Conservation (phyloP, 2,797 vertebrate species). For the Fringilla coelebs region DNA sequence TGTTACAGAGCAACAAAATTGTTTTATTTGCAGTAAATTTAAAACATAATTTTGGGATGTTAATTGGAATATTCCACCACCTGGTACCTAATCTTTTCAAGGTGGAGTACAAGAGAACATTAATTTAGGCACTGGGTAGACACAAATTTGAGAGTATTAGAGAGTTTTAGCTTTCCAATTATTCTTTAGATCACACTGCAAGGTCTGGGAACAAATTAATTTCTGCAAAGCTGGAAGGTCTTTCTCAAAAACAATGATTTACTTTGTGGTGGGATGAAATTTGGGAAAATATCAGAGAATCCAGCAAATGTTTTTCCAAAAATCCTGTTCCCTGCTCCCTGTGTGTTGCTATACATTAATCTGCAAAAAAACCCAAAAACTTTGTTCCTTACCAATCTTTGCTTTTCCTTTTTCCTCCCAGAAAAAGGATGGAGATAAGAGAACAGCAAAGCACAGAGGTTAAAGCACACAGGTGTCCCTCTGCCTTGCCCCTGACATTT, state of each 20-base stretch:
- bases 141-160: not conserved
- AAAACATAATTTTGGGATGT: not conserved
- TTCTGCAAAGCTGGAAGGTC: not conserved
- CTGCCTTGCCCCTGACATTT: not conserved
- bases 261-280: not conserved
- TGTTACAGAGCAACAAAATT: not conserved
- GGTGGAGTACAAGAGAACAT: not conserved
- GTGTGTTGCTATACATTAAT: not conserved
- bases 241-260: not conserved
- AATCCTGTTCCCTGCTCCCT: not conserved
- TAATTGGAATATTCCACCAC: not conserved
- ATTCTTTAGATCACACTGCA: not conserved
- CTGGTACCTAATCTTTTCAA: not conserved
- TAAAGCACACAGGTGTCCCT: not conserved
- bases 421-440: not conserved
- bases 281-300: not conserved
- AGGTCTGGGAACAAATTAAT: not conserved
- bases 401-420: not conserved
- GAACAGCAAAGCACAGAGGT: not conserved
- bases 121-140: not conserved
- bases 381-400: not conserved
- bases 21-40: not conserved
- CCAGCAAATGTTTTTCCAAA: not conserved
- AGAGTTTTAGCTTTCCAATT: not conserved
- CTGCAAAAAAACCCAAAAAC: accelerated